A percentile compares a stretch with the other conserved stretches of the same genome.
These are phyloP conservation scores for Tetragonula clypearis DNA, from an alignment of 1,140 invertebrate species.

Conservation along the genomic window DNA sequence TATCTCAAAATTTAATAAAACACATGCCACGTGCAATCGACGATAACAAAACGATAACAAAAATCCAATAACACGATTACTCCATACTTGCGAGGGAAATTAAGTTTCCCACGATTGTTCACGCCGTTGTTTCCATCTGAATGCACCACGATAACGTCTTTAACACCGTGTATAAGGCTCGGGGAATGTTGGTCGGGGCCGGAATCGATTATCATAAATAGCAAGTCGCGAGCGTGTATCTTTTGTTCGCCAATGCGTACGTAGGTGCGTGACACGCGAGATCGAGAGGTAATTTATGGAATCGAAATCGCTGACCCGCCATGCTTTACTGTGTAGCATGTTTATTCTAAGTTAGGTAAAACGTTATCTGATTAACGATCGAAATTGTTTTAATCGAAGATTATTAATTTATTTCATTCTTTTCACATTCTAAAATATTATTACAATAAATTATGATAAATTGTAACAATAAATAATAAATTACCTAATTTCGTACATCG, in stretches of 20 bases:
- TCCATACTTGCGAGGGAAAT: neutral
- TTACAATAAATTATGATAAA: no score
- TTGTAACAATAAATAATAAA: no score
- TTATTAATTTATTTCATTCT: no score
- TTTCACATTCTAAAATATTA: no score
- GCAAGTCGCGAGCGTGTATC: slow-evolving; percentile 21
- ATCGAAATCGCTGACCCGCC: slow-evolving; percentile 37
- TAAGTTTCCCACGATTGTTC: neutral
- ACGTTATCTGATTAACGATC: no score
- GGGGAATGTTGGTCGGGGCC: slow-evolving; percentile 11
- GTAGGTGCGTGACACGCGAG: slow-evolving; percentile 39
- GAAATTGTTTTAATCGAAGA: no score
- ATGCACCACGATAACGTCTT: neutral
- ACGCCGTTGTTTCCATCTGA: neutral
- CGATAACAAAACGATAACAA: no score
- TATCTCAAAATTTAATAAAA: neutral
- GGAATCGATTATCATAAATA: slow-evolving; percentile 50
- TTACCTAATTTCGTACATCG: no score
- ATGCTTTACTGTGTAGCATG: neutral
- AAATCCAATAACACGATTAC: neutral
- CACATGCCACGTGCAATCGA: no score
- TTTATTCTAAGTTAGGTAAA: no score
- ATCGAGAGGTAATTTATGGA: slow-evolving; percentile 38
- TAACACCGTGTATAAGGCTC: neutral
- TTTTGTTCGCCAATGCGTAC: slow-evolving; percentile 15